Evolutionary conservation across 2,113 vertebrate genomes (phyloP), one percentile per base, ranked within the genome.

Genomic region (Tursiops truncatus): DNA sequence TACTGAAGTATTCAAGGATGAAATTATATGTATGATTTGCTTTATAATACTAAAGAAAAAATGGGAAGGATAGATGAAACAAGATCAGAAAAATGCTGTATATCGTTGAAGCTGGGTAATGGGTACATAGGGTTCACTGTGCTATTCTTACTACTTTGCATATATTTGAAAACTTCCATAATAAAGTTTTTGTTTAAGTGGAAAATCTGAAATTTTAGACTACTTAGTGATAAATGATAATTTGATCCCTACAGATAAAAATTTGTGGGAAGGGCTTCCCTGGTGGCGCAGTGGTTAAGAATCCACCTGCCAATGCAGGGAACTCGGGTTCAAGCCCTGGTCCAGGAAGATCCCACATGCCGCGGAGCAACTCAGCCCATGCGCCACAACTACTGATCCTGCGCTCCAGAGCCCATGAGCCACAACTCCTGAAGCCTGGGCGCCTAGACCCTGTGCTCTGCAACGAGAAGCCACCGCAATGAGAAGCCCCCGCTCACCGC

Each of bases 131-230:
- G 8, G 11, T 56, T 94, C 53, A 18, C 38, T 84, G 62, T 83
- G 44, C 41, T 84, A 41, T 65, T 89, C 38, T 82, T 87, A 68
- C 25, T 84, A 77, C n/a, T 89, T 70, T 95, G 60, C 53, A 38
- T 74, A 73, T 81, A 90, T 62, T 80, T 85, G 12, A 85, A 93
- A 85, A 8, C 67, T 89, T 95, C 18, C 25, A 58, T 63, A 70
- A n/a, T 88, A 70, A 76, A 44, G 3, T 31, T 92, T 90, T 70
- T 79, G 20, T 80, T n/a, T 41, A 89, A 41, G 53, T 89, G 83
- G 47, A 94, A 94, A 82, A 70, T 77, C 68, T 77, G 53, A 96
- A 56, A 56, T 71, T 77, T 89, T 84, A 67, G 53, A 73, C 20
- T 71, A 65, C 58, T 92, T 76, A 58, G 33, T 71, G 56, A 76